Evolutionary conservation across 2,888 invertebrate species (phyloP).

Genomic region (Leucophenga montana): DNA sequence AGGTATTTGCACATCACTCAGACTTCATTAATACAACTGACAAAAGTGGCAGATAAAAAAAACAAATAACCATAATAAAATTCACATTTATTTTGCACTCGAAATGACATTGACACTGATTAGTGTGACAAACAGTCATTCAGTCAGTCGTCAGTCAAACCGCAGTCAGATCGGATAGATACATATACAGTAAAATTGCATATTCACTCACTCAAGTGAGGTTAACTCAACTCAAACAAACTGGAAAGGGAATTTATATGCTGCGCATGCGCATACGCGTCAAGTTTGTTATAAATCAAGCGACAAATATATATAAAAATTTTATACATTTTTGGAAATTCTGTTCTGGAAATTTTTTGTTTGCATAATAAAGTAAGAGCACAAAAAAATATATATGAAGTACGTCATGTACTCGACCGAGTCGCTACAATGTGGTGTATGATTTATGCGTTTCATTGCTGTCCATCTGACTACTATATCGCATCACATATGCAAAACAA

Average conservation of each 20-base stretch:
- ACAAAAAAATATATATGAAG: too few relatives aligned
- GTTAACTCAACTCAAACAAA: too few relatives aligned
- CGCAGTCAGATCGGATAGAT: background rate
- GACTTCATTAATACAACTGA: too few relatives aligned
- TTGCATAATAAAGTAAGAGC: too few relatives aligned
- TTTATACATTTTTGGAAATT: background rate
- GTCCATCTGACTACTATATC: background rate
- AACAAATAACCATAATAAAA: too few relatives aligned
- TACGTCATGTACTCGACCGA: too few relatives aligned
- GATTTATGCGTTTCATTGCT: background rate
- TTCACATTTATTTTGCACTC: conserved; percentile 10
- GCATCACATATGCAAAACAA: background rate
- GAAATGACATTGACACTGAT: conserved; percentile 25
- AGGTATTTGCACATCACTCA: too few relatives aligned
- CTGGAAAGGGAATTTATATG: background rate
- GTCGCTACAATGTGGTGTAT: background rate
- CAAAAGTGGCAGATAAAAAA: too few relatives aligned
- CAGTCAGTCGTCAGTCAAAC: conserved; percentile 1
- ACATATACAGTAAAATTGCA: too few relatives aligned
- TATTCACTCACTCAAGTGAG: too few relatives aligned
- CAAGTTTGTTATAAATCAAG: background rate
- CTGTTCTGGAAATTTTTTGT: background rate
- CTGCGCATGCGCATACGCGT: background rate
- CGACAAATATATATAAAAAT: background rate
- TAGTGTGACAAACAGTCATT: conserved; percentile 20